Base-by-base conservation (phyloP, 2,888 invertebrate species). In the Leptodirus hochenwartii region DNA sequence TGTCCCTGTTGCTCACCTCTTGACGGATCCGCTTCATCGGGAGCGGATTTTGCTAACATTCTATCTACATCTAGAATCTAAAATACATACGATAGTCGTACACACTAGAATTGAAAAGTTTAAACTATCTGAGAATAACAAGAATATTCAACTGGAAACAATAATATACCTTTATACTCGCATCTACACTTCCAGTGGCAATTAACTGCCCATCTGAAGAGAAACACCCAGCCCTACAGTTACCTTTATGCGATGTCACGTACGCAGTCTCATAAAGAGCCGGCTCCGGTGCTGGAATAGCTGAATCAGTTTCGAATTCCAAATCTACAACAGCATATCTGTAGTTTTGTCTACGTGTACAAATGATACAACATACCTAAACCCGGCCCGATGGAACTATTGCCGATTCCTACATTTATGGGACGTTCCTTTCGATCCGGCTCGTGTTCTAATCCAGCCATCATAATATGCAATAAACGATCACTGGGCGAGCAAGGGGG, bases 251-350 rank as follows among this genome's bases (percentile, higher is more conserved):
- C 3, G 93, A 88, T 3, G 98, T 98, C 17, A 98, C 91, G 49
- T 96, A 99, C 0, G 95, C 95, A 0, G 98, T 98, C 59, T 98
- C 96, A 50, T 99, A 98, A 6, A 88, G 71, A 0, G 91, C 88
- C 1, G 95, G 95, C 51, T 98, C 96, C 0, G 96, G 93, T 0
- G 96, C 91, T 10, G 87, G 67, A 0, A 82, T 76, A 4, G 79
- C 79, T 1, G 88, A 82, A 53, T 98, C 96, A 29, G 93, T 91
- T 52, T 96, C 95, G 55, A 79, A 95, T 54, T 98, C 96, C 37
- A 98, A 58, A 56, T 98, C 96, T 64, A 52, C 9, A 45, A 37
- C 13, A 12, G 31, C 25, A 16, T 16, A 22, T 10, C 10, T 16
- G 5, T 11, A 31, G 22, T 32, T 20, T 25, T n/a, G 6, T 8